phyloP scores from a whole-genome alignment of 2,113 vertebrate species.

The Bubo blakistoni region DNA sequence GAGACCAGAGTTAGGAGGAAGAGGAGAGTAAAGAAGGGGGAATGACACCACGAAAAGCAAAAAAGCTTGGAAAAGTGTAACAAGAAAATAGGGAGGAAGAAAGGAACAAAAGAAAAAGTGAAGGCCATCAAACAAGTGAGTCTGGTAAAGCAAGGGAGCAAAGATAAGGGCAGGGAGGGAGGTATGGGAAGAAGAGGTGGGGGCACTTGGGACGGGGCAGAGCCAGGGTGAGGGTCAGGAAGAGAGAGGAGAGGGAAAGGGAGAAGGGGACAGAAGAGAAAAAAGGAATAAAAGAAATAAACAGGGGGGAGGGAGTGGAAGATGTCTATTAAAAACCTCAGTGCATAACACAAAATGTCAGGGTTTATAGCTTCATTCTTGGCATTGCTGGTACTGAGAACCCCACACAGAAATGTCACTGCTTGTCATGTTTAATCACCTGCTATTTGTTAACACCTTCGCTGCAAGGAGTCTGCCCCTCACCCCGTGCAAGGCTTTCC shows the following conservation, averaged over 20 bases:
- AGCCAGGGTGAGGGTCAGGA: not conserved
- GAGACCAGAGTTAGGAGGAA: not conserved
- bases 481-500: constrained; percentile 46
- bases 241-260: not conserved
- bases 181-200: not conserved
- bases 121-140: not conserved
- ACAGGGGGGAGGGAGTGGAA: constrained; percentile 59
- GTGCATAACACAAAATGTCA: constrained; percentile 83
- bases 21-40: not conserved
- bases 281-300: constrained; percentile 52
- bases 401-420: constrained; percentile 83
- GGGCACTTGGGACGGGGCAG: not conserved
- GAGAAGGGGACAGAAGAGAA: not conserved
- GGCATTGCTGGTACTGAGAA: constrained; percentile 76
- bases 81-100: constrained; percentile 14
- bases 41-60: not conserved
- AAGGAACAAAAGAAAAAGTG: not conserved
- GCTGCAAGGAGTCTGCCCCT: constrained; percentile 73
- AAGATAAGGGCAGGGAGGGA: not conserved
- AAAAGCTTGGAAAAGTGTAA: not conserved
- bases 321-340: constrained; percentile 80
- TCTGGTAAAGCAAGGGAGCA: not conserved
- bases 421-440: constrained; percentile 88
- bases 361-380: constrained; percentile 81
- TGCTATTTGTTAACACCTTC: constrained; percentile 85